Base-by-base conservation (phyloP, 2,888 invertebrate genomes). In the Alcis repandata region DNA sequence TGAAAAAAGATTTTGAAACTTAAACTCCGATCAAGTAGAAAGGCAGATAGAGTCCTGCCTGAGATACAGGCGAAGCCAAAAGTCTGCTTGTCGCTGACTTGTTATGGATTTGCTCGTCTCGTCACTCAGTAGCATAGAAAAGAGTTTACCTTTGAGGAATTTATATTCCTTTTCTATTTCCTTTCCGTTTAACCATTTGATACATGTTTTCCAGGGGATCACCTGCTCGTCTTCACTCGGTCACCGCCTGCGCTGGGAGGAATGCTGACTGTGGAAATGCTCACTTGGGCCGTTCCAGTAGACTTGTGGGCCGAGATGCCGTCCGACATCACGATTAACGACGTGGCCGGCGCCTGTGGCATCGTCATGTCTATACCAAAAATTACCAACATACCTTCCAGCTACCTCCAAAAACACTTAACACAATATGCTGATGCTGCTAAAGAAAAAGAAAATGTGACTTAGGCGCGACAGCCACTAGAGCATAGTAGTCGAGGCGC, bases 161-260 rank as follows among this genome's bases (percentile, higher is more conserved):
- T n/a, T n/a, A n/a, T n/a, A n/a, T n/a, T n/a, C n/a, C n/a, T n/a
- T n/a, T n/a, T n/a, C n/a, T n/a, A n/a, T n/a, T n/a, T n/a, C n/a
- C n/a, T n/a, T n/a, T n/a, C n/a, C n/a, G n/a, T n/a, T n/a, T n/a
- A n/a, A n/a, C n/a, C n/a, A n/a, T n/a, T n/a, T n/a, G n/a, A n/a
- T n/a, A n/a, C n/a, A n/a, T n/a, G n/a, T n/a, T 53, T 87, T 87
- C 32, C 74, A 92, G 92, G 86, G 32, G 74, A 81, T 58, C 72
- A 76, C 3, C 74, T 92, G 0, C 32, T 90, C 22, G 82, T 82
- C 0, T 87, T 92, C 64, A 90, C 89, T 2, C 78, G 82, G 52
- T 76, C 82, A 17, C 73, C 80, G 48, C 80, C 81, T 38, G 83
- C 77, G 0, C 74, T 78, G 10, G 67, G 72, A 0, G 83, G 86